Base-by-base conservation (phyloP, 1,140 invertebrate genomes). In the Brachionus paranguensis region DNA sequence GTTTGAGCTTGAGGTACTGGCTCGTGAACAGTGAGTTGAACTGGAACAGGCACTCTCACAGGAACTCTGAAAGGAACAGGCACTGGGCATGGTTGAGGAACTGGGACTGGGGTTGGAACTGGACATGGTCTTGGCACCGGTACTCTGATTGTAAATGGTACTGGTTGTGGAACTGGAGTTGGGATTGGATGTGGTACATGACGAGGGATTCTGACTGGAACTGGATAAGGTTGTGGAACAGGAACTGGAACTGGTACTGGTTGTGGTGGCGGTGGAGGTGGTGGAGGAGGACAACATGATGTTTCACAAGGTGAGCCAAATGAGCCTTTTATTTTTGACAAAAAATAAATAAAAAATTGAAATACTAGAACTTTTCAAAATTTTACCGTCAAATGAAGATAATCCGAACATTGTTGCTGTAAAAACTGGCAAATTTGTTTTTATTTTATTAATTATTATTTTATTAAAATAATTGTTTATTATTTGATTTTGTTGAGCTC, bases 141-240 rank as follows among this genome's bases (percentile, higher is more conserved):
- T 27, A 68, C 64, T 68, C 68, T 72, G 1, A 41, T 17, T 72
- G 37, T 14, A n/a, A 17, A n/a, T 12, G 29, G 41, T 10, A 41
- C 29, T 72, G 68, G 68, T 72, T 72, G 68, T 72, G 68, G 68
- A 12, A 41, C 37, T 72, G 68, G 68, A 41, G 29, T 72, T 72
- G 68, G 68, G 6, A 72, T 43, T 45, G 29, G 68, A 33, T 41
- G 33, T 72, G 68, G 68, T 7, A 72, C 68, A 17, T 72, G 37
- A n/a, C 37, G 68, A 41, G 68, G 68, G 1, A 72, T 41, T 72
- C 17, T 37, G n/a, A 72, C 68, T 72, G 29, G 29, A 14, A 72
- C 68, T 17, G 29, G 33, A 41, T 43, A 33, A 11, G 68, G 68
- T 7, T 41, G 29, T 72, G 29, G 29, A 6, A 72, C 68, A 14